Conservation (phyloP, 1,140 invertebrate genomes). For the Nylanderia fulva region DNA sequence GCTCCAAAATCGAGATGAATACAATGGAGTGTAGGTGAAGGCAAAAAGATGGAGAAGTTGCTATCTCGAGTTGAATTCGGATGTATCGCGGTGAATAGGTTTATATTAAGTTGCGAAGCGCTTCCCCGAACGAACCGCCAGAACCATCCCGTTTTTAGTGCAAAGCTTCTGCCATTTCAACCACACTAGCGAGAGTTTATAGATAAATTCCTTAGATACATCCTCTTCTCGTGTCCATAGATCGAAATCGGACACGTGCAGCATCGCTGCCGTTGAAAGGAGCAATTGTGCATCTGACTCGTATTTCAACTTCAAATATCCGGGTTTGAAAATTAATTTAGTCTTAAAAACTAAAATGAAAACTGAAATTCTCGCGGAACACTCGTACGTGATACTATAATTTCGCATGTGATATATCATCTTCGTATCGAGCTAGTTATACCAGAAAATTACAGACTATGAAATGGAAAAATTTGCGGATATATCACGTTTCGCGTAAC, state of each 20-base stretch:
- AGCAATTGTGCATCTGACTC: not conserved
- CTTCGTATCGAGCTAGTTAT: constrained; percentile 2
- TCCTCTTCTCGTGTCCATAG: not conserved
- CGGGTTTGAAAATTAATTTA: not conserved
- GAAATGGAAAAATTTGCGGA: constrained; percentile 13
- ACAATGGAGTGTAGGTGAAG: not conserved
- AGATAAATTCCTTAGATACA: not conserved
- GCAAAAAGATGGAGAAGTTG: constrained; percentile 11
- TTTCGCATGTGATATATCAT: constrained; percentile 1
- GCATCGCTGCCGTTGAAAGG: not conserved
- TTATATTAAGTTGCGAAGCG: constrained; percentile 15
- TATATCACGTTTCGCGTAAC: constrained; percentile 1
- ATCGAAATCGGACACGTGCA: not conserved
- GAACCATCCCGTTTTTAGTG: not conserved
- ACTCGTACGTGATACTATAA: not conserved
- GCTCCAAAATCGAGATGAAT: not conserved
- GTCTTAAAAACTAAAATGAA: constrained; percentile 35
- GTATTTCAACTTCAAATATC: not conserved
- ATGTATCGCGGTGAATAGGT: not conserved
- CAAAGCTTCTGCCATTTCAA: constrained; percentile 1
- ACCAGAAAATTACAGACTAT: constrained; percentile 16
- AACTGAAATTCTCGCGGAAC: not conserved
- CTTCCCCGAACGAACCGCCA: not conserved
- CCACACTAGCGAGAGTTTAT: not conserved
- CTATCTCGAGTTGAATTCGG: constrained; percentile 4